Percentiles rank a stretch among this genome's conserved stretches.
Conservation (phyloP, 2,888 invertebrate species). For the Geophilus truncorum region DNA sequence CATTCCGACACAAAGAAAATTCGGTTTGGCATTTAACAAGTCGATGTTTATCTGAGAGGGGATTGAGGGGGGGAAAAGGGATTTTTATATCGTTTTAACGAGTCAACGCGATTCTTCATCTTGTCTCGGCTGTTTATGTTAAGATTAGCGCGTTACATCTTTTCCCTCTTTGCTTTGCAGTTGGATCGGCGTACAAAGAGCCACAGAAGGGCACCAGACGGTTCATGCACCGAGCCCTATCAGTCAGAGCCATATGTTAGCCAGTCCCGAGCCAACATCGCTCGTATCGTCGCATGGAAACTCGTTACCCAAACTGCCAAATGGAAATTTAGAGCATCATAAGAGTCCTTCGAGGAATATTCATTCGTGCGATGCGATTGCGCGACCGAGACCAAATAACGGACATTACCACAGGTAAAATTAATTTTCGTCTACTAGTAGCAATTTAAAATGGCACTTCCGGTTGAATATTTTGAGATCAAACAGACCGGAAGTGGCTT, state of each 20-base stretch:
- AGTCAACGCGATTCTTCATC: neutral
- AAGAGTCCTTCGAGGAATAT: neutral
- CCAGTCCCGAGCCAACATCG: conserved; percentile 33
- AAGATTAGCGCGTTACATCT: neutral
- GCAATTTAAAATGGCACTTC: too few relatives aligned
- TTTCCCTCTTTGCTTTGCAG: neutral
- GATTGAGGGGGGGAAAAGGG: too few relatives aligned
- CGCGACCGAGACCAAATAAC: conserved; percentile 11
- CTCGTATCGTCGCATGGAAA: conserved; percentile 29
- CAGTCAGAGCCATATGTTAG: conserved; percentile 32
- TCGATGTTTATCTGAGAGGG: too few relatives aligned
- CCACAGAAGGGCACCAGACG: conserved; percentile 28
- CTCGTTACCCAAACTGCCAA: conserved; percentile 31
- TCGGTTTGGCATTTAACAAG: neutral
- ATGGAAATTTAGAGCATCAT: conserved; percentile 15
- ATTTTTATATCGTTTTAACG: neutral
- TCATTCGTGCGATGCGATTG: conserved; percentile 27
- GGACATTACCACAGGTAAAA: conserved; percentile 30
- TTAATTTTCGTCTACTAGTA: too few relatives aligned
- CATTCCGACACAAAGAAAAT: neutral
- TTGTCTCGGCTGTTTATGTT: neutral
- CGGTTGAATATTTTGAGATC: too few relatives aligned
- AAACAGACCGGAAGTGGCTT: too few relatives aligned
- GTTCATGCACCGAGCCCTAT: conserved; percentile 32
- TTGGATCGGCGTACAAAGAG: conserved; percentile 25